These are phyloP conservation scores for Camponotus vicinus DNA, from an alignment of 1,140 invertebrate species.

Conservation along the genomic window DNA sequence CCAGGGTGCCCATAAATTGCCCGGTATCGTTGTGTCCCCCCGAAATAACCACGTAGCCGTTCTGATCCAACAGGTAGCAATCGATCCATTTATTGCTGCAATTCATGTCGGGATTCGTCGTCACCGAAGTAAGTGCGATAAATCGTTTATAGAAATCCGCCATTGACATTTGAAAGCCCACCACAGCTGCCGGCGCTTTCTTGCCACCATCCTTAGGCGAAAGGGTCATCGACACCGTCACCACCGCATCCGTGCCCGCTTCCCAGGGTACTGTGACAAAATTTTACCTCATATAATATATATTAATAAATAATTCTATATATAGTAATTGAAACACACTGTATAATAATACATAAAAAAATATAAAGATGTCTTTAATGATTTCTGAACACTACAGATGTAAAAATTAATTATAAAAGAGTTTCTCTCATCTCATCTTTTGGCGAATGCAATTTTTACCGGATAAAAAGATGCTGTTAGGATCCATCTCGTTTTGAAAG, in stretches of 20 bases:
- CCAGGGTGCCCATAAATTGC: slow-evolving; percentile 94
- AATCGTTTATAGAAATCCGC: slow-evolving; percentile 89
- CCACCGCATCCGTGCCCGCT: slow-evolving; percentile 85
- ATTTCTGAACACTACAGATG: too few species aligned
- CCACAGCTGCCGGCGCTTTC: slow-evolving; percentile 94
- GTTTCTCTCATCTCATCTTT: not conserved
- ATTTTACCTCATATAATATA: not conserved
- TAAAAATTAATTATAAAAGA: slow-evolving; percentile 4
- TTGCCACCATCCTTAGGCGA: slow-evolving; percentile 92
- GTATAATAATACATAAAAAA: too few species aligned
- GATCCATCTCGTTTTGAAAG: slow-evolving; percentile 92
- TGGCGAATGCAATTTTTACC: slow-evolving; percentile 68
- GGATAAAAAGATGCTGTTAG: slow-evolving; percentile 86
- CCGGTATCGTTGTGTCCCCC: slow-evolving; percentile 90
- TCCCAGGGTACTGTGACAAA: slow-evolving; percentile 89
- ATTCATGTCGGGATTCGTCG: slow-evolving; percentile 75
- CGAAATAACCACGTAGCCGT: slow-evolving; percentile 95
- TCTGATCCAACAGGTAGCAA: slow-evolving; percentile 95
- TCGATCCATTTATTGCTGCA: slow-evolving; percentile 88
- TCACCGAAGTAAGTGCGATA: slow-evolving; percentile 89
- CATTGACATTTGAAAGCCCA: slow-evolving; percentile 94
- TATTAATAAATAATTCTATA: not conserved
- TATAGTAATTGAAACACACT: not conserved
- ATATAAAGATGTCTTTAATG: too few species aligned
- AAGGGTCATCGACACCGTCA: slow-evolving; percentile 94